Percentiles rank a stretch among this genome's conserved stretches.
Conservation (phyloP, 2,113 vertebrate genomes). For the Lampris incognitus region DNA sequence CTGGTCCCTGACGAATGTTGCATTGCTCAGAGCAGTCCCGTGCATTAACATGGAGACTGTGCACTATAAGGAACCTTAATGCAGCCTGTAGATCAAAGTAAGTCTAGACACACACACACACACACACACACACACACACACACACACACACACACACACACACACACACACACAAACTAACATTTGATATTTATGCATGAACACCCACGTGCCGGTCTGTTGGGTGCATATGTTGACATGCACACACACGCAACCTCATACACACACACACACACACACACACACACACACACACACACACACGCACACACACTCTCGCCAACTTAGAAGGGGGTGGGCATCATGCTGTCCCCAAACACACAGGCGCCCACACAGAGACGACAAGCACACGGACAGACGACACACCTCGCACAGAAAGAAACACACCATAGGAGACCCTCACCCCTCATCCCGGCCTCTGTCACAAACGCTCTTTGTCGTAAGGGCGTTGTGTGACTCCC, state of each 20-base stretch:
- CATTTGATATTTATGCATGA: not conserved
- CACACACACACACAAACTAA: not conserved
- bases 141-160: not conserved
- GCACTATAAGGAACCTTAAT: not conserved
- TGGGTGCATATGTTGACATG: not conserved
- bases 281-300: conserved; percentile 6
- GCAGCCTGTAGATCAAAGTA: not conserved
- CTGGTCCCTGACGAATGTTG: not conserved
- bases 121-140: not conserved
- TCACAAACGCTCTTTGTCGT: conserved; percentile 75
- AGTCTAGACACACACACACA: not conserved
- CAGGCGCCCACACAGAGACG: not conserved
- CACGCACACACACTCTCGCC: not conserved
- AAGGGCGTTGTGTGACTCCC: conserved; percentile 82
- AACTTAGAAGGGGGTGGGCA: not conserved
- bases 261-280: not conserved
- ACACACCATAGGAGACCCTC: conserved; percentile 61
- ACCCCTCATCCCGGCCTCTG: conserved; percentile 68
- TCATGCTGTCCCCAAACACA: not conserved
- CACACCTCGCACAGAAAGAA: conserved; percentile 23
- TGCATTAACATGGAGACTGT: not conserved
- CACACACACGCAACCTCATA: conserved; percentile 1
- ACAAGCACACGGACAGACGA: too few species aligned
- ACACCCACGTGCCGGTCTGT: not conserved
- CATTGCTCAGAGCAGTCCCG: not conserved